These are phyloP conservation scores for Nomada goodeniana DNA, from an alignment of 2,888 invertebrate species.

Conservation along the genomic window DNA sequence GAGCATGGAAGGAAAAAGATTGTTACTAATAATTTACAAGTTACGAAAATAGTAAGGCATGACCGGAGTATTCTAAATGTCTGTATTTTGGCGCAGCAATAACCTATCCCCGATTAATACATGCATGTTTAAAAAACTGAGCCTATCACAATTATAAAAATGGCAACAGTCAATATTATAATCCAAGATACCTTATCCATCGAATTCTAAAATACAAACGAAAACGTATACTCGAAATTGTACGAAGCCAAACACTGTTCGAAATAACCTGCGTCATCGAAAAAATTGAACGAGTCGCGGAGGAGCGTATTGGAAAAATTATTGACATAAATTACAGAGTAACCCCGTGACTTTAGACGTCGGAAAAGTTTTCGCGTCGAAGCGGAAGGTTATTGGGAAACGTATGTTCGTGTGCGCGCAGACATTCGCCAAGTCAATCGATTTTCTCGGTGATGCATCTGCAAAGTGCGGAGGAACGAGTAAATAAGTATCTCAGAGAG, in stretches of 20 bases:
- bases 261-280: not conserved
- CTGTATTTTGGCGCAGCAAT: too few relatives aligned
- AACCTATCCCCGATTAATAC: too few relatives aligned
- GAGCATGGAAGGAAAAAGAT: too few relatives aligned
- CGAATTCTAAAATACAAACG: too few relatives aligned
- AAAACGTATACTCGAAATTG: not conserved
- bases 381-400: constrained; percentile 33
- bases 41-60: not conserved
- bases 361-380: constrained; percentile 36
- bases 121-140: too few relatives aligned
- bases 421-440: constrained; percentile 20
- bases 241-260: not conserved
- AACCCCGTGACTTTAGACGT: constrained; percentile 18
- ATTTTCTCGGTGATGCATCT: constrained; percentile 8
- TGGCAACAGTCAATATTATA: too few relatives aligned
- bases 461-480: not conserved
- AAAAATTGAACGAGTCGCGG: constrained; percentile 15
- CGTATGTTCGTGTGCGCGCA: not conserved
- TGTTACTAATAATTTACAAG: too few relatives aligned
- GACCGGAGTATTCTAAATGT: not conserved
- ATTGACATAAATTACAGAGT: constrained; percentile 39
- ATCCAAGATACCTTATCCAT: too few relatives aligned
- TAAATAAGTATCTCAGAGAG: constrained; percentile 18
- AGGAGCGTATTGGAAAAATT: constrained; percentile 40
- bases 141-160: too few relatives aligned